Evolutionary conservation across 2,888 invertebrate species (phyloP).

Genomic region (Chymomyza fuscimana): DNA sequence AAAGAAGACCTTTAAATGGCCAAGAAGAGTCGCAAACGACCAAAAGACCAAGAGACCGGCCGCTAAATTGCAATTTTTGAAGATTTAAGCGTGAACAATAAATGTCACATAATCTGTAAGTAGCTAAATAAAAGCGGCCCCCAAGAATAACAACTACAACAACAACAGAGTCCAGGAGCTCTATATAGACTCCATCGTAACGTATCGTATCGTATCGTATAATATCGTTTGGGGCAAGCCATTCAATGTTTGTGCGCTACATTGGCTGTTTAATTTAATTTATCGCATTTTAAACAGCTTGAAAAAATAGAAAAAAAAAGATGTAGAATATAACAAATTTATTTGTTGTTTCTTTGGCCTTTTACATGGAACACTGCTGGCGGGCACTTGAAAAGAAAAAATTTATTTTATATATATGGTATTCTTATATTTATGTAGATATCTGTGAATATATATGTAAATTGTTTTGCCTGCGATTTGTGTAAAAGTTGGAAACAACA

Average conservation of each 20-base stretch:
- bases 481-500: too few relatives aligned
- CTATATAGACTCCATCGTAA: neutral
- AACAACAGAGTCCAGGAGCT: conserved; percentile 15
- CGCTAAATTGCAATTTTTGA: conserved; percentile 70
- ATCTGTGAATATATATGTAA: too few relatives aligned
- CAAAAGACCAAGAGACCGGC: conserved; percentile 36
- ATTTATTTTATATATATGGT: too few relatives aligned
- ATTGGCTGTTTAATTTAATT: conserved; percentile 69
- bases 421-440: too few relatives aligned
- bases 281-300: conserved; percentile 72
- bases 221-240: conserved; percentile 2
- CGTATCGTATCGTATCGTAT: too few relatives aligned
- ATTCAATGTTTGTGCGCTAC: conserved; percentile 1
- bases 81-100: conserved; percentile 79
- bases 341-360: conserved; percentile 51
- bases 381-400: too few relatives aligned
- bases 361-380: neutral
- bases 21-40: conserved; percentile 31
- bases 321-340: conserved; percentile 49
- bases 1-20: neutral
- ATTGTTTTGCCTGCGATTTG: too few relatives aligned
- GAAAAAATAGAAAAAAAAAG: conserved; percentile 28
- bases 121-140: conserved; percentile 69
- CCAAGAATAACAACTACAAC: conserved; percentile 18
- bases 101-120: conserved; percentile 80